Percentiles rank a stretch among this genome's conserved stretches.
phyloP scores from a whole-genome alignment of 2,113 vertebrate genomes.

The Polypterus bichir region DNA sequence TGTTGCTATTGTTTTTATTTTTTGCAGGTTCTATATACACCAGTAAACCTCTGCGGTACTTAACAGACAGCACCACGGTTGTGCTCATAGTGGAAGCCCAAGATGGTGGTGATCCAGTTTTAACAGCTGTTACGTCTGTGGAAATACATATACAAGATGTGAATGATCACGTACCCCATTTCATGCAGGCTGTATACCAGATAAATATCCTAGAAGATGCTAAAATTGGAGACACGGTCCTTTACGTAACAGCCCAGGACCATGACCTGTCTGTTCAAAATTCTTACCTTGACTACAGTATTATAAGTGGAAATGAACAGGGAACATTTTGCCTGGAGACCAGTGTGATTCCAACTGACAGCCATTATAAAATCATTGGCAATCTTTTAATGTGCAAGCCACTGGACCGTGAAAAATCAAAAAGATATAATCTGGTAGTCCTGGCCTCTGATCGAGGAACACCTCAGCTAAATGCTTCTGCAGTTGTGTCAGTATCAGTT shows the following conservation, averaged over 20 bases:
- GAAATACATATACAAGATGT: constrained; percentile 54
- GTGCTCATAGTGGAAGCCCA: constrained; percentile 66
- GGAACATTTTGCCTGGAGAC: constrained; percentile 61
- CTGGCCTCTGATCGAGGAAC: constrained; percentile 57
- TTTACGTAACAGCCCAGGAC: constrained; percentile 60
- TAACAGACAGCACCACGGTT: constrained; percentile 42
- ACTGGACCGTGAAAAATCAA: constrained; percentile 60
- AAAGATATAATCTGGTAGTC: constrained; percentile 56
- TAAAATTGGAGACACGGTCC: constrained; percentile 44
- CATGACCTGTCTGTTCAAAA: constrained; percentile 59
- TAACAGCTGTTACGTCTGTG: constrained; percentile 51
- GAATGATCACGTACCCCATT: constrained; percentile 63
- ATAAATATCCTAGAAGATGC: constrained; percentile 59
- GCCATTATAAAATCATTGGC: constrained; percentile 39
- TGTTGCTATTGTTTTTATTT: constrained; percentile 23
- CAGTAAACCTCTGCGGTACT: constrained; percentile 34
- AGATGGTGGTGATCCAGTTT: constrained; percentile 60
- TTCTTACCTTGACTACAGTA: constrained; percentile 50
- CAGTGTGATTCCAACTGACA: constrained; percentile 30
- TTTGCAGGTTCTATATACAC: constrained; percentile 66
- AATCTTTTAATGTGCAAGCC: constrained; percentile 54
- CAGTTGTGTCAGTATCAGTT: constrained; percentile 53
- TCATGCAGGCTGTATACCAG: constrained; percentile 51
- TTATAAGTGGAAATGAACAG: constrained; percentile 59
- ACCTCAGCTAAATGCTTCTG: constrained; percentile 58